Evolutionary conservation across 2,888 invertebrate genomes (phyloP).

Genomic region (Abrostola tripartita): DNA sequence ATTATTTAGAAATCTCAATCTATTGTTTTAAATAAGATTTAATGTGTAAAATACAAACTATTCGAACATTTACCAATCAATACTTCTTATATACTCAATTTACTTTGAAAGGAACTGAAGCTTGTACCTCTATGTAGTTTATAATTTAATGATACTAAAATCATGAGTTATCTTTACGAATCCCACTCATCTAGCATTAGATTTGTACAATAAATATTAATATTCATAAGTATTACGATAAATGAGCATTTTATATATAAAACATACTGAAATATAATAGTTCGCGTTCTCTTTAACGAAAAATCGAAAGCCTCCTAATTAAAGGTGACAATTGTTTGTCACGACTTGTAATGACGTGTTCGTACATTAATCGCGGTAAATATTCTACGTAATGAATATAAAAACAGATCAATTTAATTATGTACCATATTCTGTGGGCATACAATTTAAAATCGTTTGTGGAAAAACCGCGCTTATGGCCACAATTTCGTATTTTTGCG

Average conservation of each 20-base stretch:
- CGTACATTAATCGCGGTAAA: conserved; percentile 24
- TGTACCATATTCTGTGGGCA: conserved; percentile 17
- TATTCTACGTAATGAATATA: conserved; percentile 27
- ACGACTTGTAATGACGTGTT: conserved; percentile 39
- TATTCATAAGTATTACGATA: conserved; percentile 40
- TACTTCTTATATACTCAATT: conserved; percentile 33
- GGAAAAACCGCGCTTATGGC: conserved; percentile 4
- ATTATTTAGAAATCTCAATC: too few species aligned
- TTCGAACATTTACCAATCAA: neutral
- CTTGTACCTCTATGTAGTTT: conserved; percentile 38
- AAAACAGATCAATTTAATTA: conserved; percentile 9
- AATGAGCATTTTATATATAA: conserved; percentile 25
- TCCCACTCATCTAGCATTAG: conserved; percentile 19
- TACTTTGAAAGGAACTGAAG: conserved; percentile 41
- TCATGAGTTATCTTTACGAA: conserved; percentile 16
- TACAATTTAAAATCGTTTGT: conserved; percentile 31
- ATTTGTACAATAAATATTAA: conserved; percentile 23
- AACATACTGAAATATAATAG: conserved; percentile 21
- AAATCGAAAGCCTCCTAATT: conserved; percentile 48
- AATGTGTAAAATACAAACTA: neutral
- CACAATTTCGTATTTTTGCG: conserved; percentile 38
- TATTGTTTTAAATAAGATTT: too few species aligned
- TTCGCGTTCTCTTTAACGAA: conserved; percentile 35
- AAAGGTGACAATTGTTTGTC: conserved; percentile 52
- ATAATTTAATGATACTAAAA: conserved; percentile 26